Evolutionary conservation across 2,888 invertebrate species (phyloP).

Genomic region (Hylaea fasciaria): DNA sequence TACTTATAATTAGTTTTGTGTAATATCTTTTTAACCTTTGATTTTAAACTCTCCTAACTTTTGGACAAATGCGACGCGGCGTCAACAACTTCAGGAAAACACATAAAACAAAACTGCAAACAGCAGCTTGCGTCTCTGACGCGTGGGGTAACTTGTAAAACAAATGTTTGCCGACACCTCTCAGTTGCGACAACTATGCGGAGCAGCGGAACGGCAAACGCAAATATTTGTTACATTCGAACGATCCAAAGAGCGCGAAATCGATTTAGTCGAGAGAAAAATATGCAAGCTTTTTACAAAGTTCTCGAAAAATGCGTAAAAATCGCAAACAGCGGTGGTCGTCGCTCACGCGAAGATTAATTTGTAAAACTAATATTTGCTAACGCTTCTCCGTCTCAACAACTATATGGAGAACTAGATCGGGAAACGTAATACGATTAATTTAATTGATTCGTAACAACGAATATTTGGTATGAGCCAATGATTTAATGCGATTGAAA

Average conservation of each 20-base stretch:
- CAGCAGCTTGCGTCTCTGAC: conserved; percentile 22
- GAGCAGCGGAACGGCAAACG: conserved; percentile 12
- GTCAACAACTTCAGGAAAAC: conserved; percentile 25
- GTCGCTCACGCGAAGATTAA: too few species aligned
- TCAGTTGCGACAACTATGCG: conserved; percentile 12
- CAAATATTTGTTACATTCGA: conserved; percentile 21
- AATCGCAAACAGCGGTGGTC: too few species aligned
- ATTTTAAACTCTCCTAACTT: background rate
- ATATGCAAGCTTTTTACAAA: too few species aligned
- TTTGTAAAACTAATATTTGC: too few species aligned
- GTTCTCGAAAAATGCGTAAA: too few species aligned
- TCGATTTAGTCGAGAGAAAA: conserved; percentile 5
- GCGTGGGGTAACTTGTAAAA: conserved; percentile 39
- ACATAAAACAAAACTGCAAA: conserved; percentile 32
- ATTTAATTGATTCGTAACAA: too few species aligned
- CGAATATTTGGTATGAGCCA: too few species aligned
- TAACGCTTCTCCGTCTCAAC: too few species aligned
- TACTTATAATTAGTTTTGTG: too few species aligned
- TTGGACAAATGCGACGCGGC: background rate
- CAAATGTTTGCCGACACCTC: conserved; percentile 42
- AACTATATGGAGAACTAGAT: too few species aligned
- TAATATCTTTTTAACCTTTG: background rate
- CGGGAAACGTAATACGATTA: too few species aligned
- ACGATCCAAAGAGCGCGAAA: background rate
- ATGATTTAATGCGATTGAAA: too few species aligned